Conservation (phyloP, 2,113 vertebrate genomes). For the Dipodomys stephensi region DNA sequence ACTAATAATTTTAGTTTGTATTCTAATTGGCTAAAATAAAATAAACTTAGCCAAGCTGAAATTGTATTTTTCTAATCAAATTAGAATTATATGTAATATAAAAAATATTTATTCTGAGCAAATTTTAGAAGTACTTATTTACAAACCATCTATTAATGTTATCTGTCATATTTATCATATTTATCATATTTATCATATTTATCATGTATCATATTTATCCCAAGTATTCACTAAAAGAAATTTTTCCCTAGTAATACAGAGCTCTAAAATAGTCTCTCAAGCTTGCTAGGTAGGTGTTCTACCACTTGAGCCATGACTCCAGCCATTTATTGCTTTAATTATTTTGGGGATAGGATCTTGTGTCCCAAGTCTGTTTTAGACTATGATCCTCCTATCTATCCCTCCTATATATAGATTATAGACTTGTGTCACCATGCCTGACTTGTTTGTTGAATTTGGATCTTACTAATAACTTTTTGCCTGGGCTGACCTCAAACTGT, state of each 20-base stretch:
- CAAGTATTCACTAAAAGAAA: not conserved
- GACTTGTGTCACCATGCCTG: too few relatives aligned
- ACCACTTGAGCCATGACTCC: too few relatives aligned
- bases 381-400: too few relatives aligned
- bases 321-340: too few relatives aligned
- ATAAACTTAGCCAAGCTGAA: not conserved
- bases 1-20: not conserved
- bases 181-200: not conserved
- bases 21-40: not conserved
- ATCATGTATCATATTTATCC: not conserved
- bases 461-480: too few relatives aligned
- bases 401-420: too few relatives aligned
- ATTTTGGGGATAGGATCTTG: too few relatives aligned
- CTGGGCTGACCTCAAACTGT: too few relatives aligned
- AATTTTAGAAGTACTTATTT: constrained; percentile 17
- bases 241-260: not conserved
- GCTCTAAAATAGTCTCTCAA: too few relatives aligned
- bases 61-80: constrained; percentile 35
- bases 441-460: too few relatives aligned
- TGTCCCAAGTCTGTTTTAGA: too few relatives aligned
- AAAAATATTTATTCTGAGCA: constrained; percentile 22
- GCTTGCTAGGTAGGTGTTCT: too few relatives aligned
- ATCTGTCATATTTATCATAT: not conserved
- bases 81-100: not conserved
- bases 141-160: not conserved